Conservation (phyloP, 2,797 vertebrate genomes). For the Oreortyx pictus region DNA sequence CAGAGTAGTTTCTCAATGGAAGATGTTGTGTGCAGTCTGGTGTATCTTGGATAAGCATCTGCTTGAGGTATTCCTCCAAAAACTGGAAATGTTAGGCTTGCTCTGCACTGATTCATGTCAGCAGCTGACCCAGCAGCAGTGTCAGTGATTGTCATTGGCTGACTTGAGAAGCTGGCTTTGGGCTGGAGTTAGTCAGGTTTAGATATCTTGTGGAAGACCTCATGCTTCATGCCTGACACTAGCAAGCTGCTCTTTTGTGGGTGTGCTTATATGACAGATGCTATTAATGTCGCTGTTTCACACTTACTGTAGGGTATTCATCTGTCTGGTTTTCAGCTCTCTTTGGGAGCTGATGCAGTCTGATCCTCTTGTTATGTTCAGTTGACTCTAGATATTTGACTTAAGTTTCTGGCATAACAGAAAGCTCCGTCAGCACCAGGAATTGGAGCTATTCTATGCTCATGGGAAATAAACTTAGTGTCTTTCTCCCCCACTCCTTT, state of each 20-base stretch:
- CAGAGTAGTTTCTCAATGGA: background rate
- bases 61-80: slow-evolving; percentile 26
- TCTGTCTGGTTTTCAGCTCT: background rate
- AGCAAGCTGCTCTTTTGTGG: background rate
- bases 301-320: background rate
- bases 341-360: background rate
- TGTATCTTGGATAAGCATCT: slow-evolving; percentile 34
- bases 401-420: background rate
- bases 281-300: background rate
- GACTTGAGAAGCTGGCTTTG: background rate
- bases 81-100: background rate
- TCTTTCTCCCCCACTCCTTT: background rate
- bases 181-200: background rate
- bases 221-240: background rate
- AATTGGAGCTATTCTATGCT: background rate
- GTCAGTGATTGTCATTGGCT: background rate
- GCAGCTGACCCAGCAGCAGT: slow-evolving; percentile 15
- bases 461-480: background rate
- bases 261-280: background rate
- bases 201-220: background rate
- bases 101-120: background rate
- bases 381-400: background rate
- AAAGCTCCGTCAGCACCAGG: background rate
- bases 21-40: slow-evolving; percentile 16
- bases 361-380: background rate